Conservation (phyloP, 2,113 vertebrate genomes). For the Odobenus rosmarus region DNA sequence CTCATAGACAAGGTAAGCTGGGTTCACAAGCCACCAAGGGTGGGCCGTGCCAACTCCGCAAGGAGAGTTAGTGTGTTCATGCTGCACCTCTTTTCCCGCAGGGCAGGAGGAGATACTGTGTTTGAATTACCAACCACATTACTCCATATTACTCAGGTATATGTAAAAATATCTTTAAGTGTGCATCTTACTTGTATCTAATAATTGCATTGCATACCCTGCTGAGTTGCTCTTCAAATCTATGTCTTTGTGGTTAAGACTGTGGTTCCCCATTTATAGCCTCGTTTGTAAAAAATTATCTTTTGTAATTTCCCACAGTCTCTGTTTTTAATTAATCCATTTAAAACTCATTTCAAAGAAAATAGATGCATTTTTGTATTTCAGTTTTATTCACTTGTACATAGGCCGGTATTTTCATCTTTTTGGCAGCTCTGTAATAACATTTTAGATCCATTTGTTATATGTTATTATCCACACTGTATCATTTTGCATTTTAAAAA, state of each 20-base stretch:
- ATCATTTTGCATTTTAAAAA: background rate
- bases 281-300: background rate
- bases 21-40: background rate
- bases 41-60: background rate
- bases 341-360: constrained; percentile 2
- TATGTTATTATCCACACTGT: background rate
- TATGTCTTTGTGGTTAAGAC: background rate
- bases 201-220: background rate
- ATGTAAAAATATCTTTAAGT: background rate
- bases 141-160: background rate
- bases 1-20: background rate
- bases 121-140: background rate
- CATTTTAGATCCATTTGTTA: background rate
- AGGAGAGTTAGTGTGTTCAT: background rate
- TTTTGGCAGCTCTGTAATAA: background rate
- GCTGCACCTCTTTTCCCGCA: background rate
- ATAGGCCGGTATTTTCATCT: background rate
- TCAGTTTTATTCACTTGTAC: background rate
- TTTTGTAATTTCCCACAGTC: background rate
- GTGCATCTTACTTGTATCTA: background rate
- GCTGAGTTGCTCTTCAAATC: background rate
- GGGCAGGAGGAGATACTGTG: background rate
- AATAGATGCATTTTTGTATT: background rate
- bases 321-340: constrained; percentile 16
- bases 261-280: background rate